A percentile compares a stretch with the other conserved stretches of the same genome.
These are phyloP conservation scores for Rhinella marina DNA, from an alignment of 2,797 vertebrate genomes.

Conservation along the genomic window DNA sequence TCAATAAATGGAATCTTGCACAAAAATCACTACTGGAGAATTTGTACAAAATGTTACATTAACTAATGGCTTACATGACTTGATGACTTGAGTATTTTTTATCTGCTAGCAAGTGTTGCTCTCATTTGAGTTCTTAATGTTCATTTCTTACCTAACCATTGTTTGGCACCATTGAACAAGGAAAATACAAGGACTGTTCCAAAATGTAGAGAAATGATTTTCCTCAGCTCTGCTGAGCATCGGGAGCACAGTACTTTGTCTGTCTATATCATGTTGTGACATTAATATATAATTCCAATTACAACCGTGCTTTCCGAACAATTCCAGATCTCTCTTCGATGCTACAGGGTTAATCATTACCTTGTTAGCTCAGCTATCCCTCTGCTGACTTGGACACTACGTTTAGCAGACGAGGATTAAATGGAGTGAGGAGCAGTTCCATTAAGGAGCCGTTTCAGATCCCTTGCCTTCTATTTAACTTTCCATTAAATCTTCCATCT, in stretches of 20 bases:
- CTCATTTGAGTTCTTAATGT: not conserved
- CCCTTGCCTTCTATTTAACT: constrained; percentile 63
- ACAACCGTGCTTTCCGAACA: not conserved
- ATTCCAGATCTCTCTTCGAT: not conserved
- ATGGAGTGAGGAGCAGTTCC: constrained; percentile 62
- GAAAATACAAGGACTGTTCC: not conserved
- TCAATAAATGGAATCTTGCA: not conserved
- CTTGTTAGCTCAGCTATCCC: constrained; percentile 58
- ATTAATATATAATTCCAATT: constrained; percentile 7
- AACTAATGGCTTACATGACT: not conserved
- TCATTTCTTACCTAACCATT: not conserved
- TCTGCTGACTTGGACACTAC: constrained; percentile 57
- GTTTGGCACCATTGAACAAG: not conserved
- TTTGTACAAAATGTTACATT: not conserved
- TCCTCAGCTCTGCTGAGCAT: not conserved
- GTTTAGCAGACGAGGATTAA: constrained; percentile 61
- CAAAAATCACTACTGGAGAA: not conserved
- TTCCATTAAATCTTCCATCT: constrained; percentile 64
- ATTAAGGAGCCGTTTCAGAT: constrained; percentile 61
- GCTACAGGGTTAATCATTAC: constrained; percentile 59
- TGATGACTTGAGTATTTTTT: not conserved
- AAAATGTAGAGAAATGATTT: not conserved
- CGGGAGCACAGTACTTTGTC: not conserved
- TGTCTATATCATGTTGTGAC: not conserved
- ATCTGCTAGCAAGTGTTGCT: not conserved